These are phyloP conservation scores for Heliconius hortense DNA, from an alignment of 2,888 invertebrate genomes.

Conservation along the genomic window DNA sequence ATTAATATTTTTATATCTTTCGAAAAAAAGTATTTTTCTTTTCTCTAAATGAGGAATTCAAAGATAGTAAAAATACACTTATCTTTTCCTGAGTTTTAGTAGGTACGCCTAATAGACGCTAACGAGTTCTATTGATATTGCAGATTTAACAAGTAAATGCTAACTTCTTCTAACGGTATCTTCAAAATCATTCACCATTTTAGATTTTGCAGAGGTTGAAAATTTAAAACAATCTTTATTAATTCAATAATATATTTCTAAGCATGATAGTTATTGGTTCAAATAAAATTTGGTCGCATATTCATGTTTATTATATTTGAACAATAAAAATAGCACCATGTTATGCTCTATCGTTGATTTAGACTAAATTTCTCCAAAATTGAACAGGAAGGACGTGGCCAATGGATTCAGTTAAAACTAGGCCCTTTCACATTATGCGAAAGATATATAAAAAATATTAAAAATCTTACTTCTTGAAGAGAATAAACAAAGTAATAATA, in stretches of 20 bases:
- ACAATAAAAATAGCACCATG: not conserved
- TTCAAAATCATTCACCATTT: not conserved
- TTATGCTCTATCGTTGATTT: not conserved
- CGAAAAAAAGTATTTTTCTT: too few relatives aligned
- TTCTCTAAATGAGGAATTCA: too few relatives aligned
- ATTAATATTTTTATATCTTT: too few relatives aligned
- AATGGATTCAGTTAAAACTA: not conserved
- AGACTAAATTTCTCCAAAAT: not conserved
- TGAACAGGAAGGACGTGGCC: not conserved
- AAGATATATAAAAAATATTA: too few relatives aligned
- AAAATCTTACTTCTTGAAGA: not conserved
- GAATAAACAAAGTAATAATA: not conserved
- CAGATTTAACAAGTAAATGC: not conserved
- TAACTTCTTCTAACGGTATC: conserved; percentile 5
- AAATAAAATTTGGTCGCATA: not conserved
- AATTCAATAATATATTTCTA: not conserved
- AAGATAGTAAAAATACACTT: not conserved
- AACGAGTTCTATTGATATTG: not conserved
- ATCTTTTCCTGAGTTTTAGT: not conserved
- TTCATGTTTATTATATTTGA: not conserved
- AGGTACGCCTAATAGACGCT: not conserved
- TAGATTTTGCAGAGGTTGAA: not conserved
- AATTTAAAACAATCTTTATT: not conserved
- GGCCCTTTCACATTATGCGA: not conserved
- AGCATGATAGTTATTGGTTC: not conserved